Base-by-base conservation (phyloP, 1,140 invertebrate species). In the Pseudomyrmex cubaensis region DNA sequence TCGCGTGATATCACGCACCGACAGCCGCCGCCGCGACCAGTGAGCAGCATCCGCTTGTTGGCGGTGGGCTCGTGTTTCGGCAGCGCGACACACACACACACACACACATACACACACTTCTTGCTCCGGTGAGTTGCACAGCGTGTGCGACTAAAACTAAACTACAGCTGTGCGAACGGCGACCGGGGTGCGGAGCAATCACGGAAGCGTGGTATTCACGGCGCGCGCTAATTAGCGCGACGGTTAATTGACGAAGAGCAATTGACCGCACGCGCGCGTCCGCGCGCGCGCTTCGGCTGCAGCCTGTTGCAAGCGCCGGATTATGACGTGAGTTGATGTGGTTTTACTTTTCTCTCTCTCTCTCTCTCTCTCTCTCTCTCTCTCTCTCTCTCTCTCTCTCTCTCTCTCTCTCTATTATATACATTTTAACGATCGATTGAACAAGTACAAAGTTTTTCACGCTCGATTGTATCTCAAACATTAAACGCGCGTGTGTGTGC, bases 41-140 rank as follows among this genome's bases (percentile, higher is more conserved):
- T 77, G 35, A 35, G 0, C 63, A 82, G 75, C 76, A 88, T 54
- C 75, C 85, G 82, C 87, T 88, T 88, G 75, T 87, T 76, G 70
- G 75, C 69, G 35, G 35, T 35, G 72, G 70, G 70, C 70, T 74
- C 64, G 82, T 57, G 70, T 56, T 59, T 63, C 48, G 44, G 20
- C 61, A 63, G 48, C 20, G 35, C 35, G 5, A 35, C 35, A 35
- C 35, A 7, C 35, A 25, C 22, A 35, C 35, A 35, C 35, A 7
- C 25, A 22, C 22, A 22, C 22, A 2, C 25, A n/a, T n/a, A n/a
- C n/a, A n/a, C n/a, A 25, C 25, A 4, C 25, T 25, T 25, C 25
- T 69, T 64, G 22, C 17, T 25, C 52, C 52, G n/a, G 44, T 15
- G 20, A 15, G 13, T 5, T 7, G 5, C 35, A 35, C 35, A 35